Evolutionary conservation across 2,888 invertebrate genomes (phyloP).

Genomic region (Orthosia cruda): DNA sequence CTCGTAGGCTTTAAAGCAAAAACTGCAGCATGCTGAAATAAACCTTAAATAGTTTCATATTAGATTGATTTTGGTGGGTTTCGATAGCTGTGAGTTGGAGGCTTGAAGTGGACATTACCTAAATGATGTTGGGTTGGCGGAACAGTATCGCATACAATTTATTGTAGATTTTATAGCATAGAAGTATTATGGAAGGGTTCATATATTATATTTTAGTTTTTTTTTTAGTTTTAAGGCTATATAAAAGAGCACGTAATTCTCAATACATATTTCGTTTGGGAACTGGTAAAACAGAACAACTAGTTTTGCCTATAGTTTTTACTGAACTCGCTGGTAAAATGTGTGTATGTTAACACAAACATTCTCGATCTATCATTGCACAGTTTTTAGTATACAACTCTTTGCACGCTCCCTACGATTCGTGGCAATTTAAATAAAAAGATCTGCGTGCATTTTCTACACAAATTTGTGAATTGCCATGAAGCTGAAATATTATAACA

Average conservation of each 20-base stretch:
- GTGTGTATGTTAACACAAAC: background rate
- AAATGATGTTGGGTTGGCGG: conserved; percentile 37
- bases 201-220: no score
- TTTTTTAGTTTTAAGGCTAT: background rate
- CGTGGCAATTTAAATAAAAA: no score
- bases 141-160: conserved; percentile 19
- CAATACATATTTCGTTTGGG: background rate
- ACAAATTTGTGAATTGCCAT: background rate
- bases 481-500: background rate
- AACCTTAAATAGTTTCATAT: background rate
- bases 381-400: background rate
- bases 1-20: conserved; percentile 29
- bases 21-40: conserved; percentile 29
- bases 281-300: background rate
- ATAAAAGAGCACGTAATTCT: background rate
- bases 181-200: background rate
- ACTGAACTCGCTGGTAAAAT: background rate
- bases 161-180: conserved; percentile 3
- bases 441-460: background rate
- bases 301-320: background rate
- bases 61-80: conserved; percentile 22
- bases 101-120: conserved; percentile 27
- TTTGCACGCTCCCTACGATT: no score
- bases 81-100: conserved; percentile 22
- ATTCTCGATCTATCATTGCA: background rate